Evolutionary conservation across 2,888 invertebrate species (phyloP), one percentile per base, ranked within the genome.

Genomic region (Helobdella robusta): DNA sequence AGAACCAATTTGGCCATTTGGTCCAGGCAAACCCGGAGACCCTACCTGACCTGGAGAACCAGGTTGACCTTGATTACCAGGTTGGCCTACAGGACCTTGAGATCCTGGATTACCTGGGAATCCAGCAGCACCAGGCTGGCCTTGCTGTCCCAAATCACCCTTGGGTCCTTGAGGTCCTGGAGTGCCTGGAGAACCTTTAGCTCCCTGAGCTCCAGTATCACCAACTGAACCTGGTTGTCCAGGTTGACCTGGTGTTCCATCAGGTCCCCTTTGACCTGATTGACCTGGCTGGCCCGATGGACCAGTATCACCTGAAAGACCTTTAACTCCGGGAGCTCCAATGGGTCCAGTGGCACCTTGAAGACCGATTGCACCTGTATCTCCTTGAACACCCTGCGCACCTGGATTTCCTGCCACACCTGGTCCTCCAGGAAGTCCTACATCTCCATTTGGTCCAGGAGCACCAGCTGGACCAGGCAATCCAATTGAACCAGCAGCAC

Each of bases 31-130:
- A n/a, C 70, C 70, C 11, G 60, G 28, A 8, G 58, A 46, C 40
- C 66, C 68, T 30, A 60, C 8, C 1, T 30, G 34, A 20, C 68
- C 68, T 32, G 52, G 35, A 54, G 65, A 58, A 56, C 69, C 69
- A 23, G 52, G 32, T 20, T 46, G 30, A 34, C 69, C 69, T 34
- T 35, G 63, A 18, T 50, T 25, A 20, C 70, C 70, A 54, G 68
- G 58, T 23, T 30, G 56, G 20, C 70, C 67, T 52, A 18, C 40
- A 18, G 64, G 64, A 35, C 68, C 68, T 32, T 58, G n/a, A 3
- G 36, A 60, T 30, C 70, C 70, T 48, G 63, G 40, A 50, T 59
- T 56, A 35, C 71, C 71, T 48, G 63, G 1, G 8, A 48, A 66
- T 23, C 69, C 69, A 25, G 65, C 2, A 48, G 46, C 30, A 20